These are phyloP conservation scores for Lepidurus apus DNA, from an alignment of 1,140 invertebrate species.

Conservation along the genomic window DNA sequence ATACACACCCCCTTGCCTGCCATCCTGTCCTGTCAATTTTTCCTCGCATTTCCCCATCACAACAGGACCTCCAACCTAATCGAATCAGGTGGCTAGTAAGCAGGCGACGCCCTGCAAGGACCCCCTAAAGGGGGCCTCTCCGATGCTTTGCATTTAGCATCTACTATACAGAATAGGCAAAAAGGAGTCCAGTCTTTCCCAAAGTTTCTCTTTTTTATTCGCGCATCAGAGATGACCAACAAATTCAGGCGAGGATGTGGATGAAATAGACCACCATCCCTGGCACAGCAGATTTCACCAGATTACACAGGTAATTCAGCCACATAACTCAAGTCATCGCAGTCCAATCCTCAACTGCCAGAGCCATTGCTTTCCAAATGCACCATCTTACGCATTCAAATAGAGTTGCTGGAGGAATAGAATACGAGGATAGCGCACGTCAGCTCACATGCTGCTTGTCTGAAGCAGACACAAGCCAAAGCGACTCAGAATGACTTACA, in stretches of 20 bases:
- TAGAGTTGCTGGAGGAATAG: not conserved
- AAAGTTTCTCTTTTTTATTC: too few species aligned
- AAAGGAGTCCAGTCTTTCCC: too few species aligned
- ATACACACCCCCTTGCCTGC: not conserved
- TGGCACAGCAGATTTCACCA: too few species aligned
- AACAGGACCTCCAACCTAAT: not conserved
- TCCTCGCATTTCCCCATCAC: not conserved
- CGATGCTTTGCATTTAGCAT: conserved; percentile 10
- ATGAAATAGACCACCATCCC: too few species aligned
- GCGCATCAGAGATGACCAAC: too few species aligned
- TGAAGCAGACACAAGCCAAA: not conserved
- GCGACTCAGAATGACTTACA: not conserved
- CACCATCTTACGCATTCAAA: not conserved
- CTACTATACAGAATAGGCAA: too few species aligned
- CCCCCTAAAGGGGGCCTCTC: not conserved
- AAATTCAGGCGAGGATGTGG: too few species aligned
- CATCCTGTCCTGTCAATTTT: conserved; percentile 1
- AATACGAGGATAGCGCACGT: not conserved
- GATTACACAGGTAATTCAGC: too few species aligned
- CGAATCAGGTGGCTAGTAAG: conserved; percentile 21
- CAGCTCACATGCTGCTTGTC: not conserved
- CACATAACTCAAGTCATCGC: not conserved
- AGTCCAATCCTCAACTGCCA: not conserved
- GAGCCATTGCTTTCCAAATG: not conserved
- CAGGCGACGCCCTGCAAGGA: conserved; percentile 10